Conservation (phyloP, 1,140 invertebrate genomes). For the Drosophila obscura region DNA sequence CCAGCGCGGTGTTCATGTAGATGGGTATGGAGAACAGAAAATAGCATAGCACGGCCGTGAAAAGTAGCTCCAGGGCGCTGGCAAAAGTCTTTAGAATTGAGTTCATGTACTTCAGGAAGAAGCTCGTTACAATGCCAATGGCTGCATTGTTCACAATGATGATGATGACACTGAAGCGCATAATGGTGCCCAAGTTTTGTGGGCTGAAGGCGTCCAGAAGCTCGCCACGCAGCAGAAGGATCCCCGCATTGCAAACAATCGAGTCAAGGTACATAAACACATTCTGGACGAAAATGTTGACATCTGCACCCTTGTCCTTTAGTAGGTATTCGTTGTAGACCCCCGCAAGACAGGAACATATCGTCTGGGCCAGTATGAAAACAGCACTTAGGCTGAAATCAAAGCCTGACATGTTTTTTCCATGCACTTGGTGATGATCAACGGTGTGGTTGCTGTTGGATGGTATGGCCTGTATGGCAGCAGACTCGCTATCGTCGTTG, state of each 20-base stretch:
- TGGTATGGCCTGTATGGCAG: constrained; percentile 38
- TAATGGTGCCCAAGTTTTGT: constrained; percentile 86
- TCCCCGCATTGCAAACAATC: constrained; percentile 92
- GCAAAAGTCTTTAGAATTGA: constrained; percentile 98
- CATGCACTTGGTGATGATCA: constrained; percentile 58
- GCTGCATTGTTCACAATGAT: constrained; percentile 96
- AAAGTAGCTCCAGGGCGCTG: constrained; percentile 95
- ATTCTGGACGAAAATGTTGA: constrained; percentile 97
- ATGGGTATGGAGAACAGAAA: constrained; percentile 95
- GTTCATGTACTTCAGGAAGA: constrained; percentile 96
- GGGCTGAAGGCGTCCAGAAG: constrained; percentile 86
- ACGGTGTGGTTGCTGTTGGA: not conserved
- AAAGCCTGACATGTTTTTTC: constrained; percentile 84
- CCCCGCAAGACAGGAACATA: constrained; percentile 96
- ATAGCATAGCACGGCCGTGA: constrained; percentile 95
- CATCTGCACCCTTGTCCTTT: constrained; percentile 92
- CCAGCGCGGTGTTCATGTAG: constrained; percentile 91
- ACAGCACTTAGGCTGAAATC: constrained; percentile 88
- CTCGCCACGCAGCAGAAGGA: constrained; percentile 89
- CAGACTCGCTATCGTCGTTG: constrained; percentile 68
- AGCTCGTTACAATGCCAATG: constrained; percentile 96
- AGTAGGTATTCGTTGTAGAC: constrained; percentile 98
- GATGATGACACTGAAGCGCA: constrained; percentile 89
- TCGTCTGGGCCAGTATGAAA: constrained; percentile 92
- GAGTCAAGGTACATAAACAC: constrained; percentile 98